Percentiles rank a stretch among this genome's conserved stretches.
These are phyloP conservation scores for Batillaria attramentaria DNA, from an alignment of 1,140 invertebrate species.

Conservation along the genomic window DNA sequence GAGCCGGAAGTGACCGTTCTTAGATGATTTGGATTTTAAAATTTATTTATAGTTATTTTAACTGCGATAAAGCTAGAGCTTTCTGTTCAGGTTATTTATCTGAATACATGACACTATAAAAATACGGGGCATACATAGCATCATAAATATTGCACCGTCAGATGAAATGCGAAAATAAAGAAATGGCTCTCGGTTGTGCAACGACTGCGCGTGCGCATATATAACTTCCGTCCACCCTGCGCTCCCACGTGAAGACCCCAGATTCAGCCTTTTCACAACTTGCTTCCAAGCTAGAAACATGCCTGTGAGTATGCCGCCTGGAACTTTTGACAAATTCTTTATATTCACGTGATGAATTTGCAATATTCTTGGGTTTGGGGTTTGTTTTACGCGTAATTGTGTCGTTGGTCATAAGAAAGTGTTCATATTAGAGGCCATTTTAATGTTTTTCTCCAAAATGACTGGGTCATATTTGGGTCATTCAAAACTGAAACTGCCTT, in stretches of 20 bases:
- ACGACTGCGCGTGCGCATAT: conserved; percentile 30
- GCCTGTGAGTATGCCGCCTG: conserved; percentile 43
- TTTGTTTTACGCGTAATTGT: background rate
- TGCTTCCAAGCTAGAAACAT: conserved; percentile 42
- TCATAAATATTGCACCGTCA: background rate
- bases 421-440: background rate
- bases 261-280: conserved; percentile 42
- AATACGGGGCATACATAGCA: background rate
- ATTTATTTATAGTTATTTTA: background rate
- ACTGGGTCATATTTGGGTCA: no score
- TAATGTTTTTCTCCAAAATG: background rate
- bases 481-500: no score
- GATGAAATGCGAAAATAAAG: conserved; percentile 9
- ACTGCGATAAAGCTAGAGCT: background rate
- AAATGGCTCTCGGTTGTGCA: conserved; percentile 29
- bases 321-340: conserved; percentile 5
- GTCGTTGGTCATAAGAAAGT: background rate
- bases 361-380: background rate
- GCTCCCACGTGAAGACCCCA: conserved; percentile 40
- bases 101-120: background rate
- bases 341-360: background rate
- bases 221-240: conserved; percentile 26
- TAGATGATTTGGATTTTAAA: background rate
- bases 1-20: background rate
- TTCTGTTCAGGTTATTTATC: background rate